Percentiles rank a stretch among this genome's conserved stretches.
These are phyloP conservation scores for Gastracanthus pulcherrimus DNA, from an alignment of 2,888 invertebrate genomes.

Conservation along the genomic window DNA sequence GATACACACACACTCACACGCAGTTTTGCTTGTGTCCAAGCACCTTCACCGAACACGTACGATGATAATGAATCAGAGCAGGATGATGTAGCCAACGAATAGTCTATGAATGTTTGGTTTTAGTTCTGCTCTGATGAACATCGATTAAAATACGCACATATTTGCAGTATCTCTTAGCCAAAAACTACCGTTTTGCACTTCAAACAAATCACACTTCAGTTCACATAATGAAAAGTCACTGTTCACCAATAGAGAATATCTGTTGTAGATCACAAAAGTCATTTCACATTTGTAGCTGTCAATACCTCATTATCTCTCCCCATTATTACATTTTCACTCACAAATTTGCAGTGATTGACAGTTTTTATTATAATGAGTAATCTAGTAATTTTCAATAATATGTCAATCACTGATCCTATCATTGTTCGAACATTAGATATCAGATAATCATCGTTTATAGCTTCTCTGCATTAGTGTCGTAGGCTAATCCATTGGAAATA, in stretches of 20 bases:
- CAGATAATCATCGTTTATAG: conserved; percentile 10
- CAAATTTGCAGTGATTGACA: conserved; percentile 40
- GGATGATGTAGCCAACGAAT: neutral
- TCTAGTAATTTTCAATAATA: neutral
- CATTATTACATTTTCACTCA: conserved; percentile 43
- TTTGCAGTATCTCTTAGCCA: conserved; percentile 36
- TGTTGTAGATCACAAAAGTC: conserved; percentile 35
- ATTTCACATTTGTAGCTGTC: conserved; percentile 40
- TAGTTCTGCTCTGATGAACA: conserved; percentile 48
- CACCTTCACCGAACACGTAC: conserved; percentile 36
- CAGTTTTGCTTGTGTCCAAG: conserved; percentile 41
- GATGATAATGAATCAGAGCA: conserved; percentile 43
- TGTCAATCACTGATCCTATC: conserved; percentile 37
- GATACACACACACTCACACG: neutral
- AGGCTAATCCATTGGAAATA: neutral
- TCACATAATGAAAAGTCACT: conserved; percentile 23
- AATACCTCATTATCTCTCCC: neutral
- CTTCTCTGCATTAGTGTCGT: conserved; percentile 26
- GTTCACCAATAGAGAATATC: conserved; percentile 45
- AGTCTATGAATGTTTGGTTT: neutral
- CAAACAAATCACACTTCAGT: conserved; percentile 14
- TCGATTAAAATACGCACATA: conserved; percentile 6
- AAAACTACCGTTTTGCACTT: conserved; percentile 37
- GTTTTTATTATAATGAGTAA: neutral
- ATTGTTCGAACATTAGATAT: conserved; percentile 20